Percentiles rank a stretch among this genome's conserved stretches.
Evolutionary conservation across 2,888 invertebrate genomes (phyloP).

Genomic region (Lottia scabra): DNA sequence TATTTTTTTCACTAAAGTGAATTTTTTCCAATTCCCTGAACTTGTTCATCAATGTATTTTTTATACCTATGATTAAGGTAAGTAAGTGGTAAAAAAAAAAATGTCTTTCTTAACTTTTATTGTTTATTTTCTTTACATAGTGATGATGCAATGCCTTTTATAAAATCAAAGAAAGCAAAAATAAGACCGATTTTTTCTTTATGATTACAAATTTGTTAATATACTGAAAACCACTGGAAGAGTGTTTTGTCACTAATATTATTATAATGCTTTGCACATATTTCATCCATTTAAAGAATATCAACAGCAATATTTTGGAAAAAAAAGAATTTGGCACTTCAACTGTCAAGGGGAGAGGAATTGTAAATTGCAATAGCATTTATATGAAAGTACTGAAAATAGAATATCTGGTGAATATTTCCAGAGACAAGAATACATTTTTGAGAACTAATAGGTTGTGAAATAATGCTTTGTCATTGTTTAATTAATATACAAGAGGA

Average conservation of each 20-base stretch:
- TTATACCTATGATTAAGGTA: too few species aligned
- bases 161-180: neutral
- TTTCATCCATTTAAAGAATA: too few species aligned
- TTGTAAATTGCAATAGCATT: constrained; percentile 2
- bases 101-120: too few species aligned
- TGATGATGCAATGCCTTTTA: constrained; percentile 1
- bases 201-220: neutral
- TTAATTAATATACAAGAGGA: neutral
- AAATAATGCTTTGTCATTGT: too few species aligned
- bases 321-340: neutral
- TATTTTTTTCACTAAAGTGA: too few species aligned
- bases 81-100: neutral
- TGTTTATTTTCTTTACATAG: neutral
- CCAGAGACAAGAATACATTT: neutral
- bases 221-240: neutral
- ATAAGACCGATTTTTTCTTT: constrained; percentile 3
- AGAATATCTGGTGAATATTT: neutral
- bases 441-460: neutral
- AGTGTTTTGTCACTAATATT: too few species aligned
- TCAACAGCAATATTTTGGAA: neutral
- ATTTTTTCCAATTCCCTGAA: too few species aligned
- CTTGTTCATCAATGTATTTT: too few species aligned
- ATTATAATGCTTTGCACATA: too few species aligned
- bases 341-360: neutral
- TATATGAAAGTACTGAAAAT: neutral